These are phyloP conservation scores for Chauna torquata DNA, from an alignment of 2,113 vertebrate species.

Conservation along the genomic window DNA sequence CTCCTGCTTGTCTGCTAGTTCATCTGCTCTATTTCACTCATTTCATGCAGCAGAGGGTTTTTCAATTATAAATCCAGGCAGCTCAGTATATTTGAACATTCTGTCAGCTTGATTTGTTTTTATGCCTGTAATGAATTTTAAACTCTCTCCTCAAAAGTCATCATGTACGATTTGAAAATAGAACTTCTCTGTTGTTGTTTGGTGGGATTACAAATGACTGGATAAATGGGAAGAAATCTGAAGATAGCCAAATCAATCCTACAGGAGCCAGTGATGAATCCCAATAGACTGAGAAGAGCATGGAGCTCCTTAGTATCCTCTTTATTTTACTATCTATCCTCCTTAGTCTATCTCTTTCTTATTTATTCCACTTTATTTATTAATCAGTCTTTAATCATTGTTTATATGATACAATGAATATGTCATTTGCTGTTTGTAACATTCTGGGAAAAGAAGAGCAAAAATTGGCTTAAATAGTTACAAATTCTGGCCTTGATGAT, in stretches of 20 bases:
- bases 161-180: neutral
- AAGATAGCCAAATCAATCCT: neutral
- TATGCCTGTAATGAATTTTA: slow-evolving; percentile 58
- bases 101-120: slow-evolving; percentile 65
- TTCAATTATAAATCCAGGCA: slow-evolving; percentile 65
- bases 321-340: neutral
- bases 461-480: neutral
- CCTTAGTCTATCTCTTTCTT: neutral
- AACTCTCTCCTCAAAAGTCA: slow-evolving; percentile 34
- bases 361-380: neutral
- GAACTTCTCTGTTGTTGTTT: neutral
- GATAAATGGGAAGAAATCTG: neutral
- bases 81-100: slow-evolving; percentile 46
- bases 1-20: slow-evolving; percentile 38
- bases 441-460: neutral
- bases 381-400: neutral
- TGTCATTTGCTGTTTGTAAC: neutral
- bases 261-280: neutral
- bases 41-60: slow-evolving; percentile 68
- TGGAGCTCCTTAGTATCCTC: neutral
- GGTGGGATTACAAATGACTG: neutral
- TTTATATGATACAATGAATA: neutral
- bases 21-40: slow-evolving; percentile 58
- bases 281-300: neutral
- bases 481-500: neutral